Base-by-base conservation (phyloP, 1,140 invertebrate genomes). In the Bombus difficillimus region DNA sequence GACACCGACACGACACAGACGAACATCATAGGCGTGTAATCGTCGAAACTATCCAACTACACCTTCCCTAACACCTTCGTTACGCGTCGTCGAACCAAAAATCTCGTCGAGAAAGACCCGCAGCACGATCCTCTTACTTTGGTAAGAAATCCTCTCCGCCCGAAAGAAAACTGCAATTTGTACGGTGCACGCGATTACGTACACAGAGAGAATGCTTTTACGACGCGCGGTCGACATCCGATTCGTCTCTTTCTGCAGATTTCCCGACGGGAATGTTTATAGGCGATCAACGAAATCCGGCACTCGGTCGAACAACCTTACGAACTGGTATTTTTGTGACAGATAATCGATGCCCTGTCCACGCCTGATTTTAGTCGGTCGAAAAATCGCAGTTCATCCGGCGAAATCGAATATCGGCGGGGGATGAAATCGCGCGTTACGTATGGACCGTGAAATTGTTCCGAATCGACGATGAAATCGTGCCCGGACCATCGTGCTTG, bases 211-310 rank as follows among this genome's bases (percentile, higher is more conserved):
- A 37, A 39, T 32, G 39, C 41, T 39, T 72, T 22, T 43, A 47
- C 34, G 59, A 25, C n/a, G 37, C 39, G 13, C n/a, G 28, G n/a
- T 37, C 53, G 71, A 47, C 25, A 73, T 74, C 13, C 72, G 32
- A 12, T 62, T 59, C 68, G 57, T 22, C 62, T 37, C 59, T 39
- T 76, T 39, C 41, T 41, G 9, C 32, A 76, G 81, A 83, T 83
- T 83, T 83, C 81, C 81, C 81, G 72, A 28, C 25, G 81, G 81
- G 39, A 32, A 66, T 76, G 72, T 76, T 76, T 76, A 83, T 76
- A 28, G 81, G 22, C 73, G 32, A 66, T 64, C 59, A 41, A 53
- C 62, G 72, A 83, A 76, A 43, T 76, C 72, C 79, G 41, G 2
- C 10, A 12, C 37, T 69, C 68, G 68, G 37, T 3, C 34, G 69